Evolutionary conservation across 2,113 vertebrate species (phyloP).

Genomic region (Dolichotis patagonum): DNA sequence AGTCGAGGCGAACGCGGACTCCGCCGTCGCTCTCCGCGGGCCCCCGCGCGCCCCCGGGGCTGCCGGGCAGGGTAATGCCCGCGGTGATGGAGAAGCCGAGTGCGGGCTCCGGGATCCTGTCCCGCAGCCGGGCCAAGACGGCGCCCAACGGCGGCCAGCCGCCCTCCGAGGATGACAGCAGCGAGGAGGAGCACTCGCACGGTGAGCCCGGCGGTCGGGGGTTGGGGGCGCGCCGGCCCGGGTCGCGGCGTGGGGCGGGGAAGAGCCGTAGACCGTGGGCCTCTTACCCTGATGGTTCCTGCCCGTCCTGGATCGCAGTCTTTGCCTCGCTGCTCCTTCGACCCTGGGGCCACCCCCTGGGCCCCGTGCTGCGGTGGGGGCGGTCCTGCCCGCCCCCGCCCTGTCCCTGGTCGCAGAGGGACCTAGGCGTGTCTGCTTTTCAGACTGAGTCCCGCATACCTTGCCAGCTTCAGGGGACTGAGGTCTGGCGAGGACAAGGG

Average conservation of each 20-base stretch:
- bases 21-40: slow-evolving; percentile 61
- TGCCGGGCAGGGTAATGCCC: slow-evolving; percentile 87
- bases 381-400: slow-evolving; percentile 25
- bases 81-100: slow-evolving; percentile 94
- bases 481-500: not conserved
- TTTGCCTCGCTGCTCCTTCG: slow-evolving; percentile 31
- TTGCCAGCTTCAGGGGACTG: slow-evolving; percentile 35
- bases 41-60: slow-evolving; percentile 67
- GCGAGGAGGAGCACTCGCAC: slow-evolving; percentile 88
- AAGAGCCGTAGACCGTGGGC: not conserved
- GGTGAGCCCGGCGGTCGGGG: slow-evolving; percentile 81
- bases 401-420: not conserved
- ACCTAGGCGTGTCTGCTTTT: not conserved
- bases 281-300: not conserved
- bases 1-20: slow-evolving; percentile 70
- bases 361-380: slow-evolving; percentile 32
- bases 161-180: slow-evolving; percentile 89
- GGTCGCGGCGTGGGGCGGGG: not conserved
- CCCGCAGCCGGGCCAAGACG: slow-evolving; percentile 93
- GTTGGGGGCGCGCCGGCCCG: slow-evolving; percentile 16
- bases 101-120: slow-evolving; percentile 90
- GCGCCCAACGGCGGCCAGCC: slow-evolving; percentile 90
- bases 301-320: not conserved
- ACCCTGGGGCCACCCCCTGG: slow-evolving; percentile 32
- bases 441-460: not conserved